Conservation (phyloP, 2,113 vertebrate species). For the Ammodramus savannarum region DNA sequence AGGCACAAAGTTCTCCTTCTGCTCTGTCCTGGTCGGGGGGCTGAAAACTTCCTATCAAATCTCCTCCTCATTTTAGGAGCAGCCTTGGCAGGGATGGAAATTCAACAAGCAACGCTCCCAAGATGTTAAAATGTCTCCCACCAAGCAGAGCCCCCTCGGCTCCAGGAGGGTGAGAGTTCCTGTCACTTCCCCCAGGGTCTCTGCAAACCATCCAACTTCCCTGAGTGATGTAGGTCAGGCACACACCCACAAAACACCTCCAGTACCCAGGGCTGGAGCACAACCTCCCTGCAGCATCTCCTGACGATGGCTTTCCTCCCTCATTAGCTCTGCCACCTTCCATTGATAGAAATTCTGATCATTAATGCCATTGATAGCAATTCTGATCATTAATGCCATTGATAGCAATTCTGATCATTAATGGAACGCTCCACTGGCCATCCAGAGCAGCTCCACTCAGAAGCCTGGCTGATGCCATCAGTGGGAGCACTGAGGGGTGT, state of each 20-base stretch:
- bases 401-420: neutral
- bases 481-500: neutral
- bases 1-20: neutral
- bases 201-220: neutral
- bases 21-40: neutral
- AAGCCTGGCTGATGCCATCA: neutral
- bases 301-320: neutral
- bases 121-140: neutral
- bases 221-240: neutral
- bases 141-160: neutral
- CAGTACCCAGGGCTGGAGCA: neutral
- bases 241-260: neutral
- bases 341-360: neutral
- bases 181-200: neutral
- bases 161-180: neutral
- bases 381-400: neutral
- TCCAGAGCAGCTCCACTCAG: neutral
- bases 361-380: neutral
- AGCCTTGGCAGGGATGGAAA: neutral
- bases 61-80: neutral
- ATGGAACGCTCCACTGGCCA: neutral
- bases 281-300: neutral
- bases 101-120: accelerated
- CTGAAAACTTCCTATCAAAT: neutral
- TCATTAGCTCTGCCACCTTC: neutral